Evolutionary conservation across 2,797 vertebrate genomes (phyloP), one percentile per base, ranked within the genome.

Genomic region (Alosa sapidissima): DNA sequence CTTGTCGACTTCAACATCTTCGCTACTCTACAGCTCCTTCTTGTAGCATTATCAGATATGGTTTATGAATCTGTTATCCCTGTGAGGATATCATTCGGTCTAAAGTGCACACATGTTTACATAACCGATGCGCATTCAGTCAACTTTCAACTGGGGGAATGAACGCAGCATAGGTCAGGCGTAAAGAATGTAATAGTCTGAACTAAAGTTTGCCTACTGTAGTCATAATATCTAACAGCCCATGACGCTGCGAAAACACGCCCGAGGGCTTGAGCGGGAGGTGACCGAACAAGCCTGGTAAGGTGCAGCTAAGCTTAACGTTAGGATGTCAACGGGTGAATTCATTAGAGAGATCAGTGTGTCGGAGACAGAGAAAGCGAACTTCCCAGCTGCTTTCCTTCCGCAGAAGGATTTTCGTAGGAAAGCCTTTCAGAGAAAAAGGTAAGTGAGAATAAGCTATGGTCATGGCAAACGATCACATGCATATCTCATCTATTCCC

Each of bases 261-360:
- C 83, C 83, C 33, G 58, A 28, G 33, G 87, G 51, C 4, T 83
- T 81, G 55, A 82, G 41, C 82, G 87, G 86, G 87, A 83, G 86
- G 84, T 68, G 83, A 88, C 87, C 47, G 45, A 88, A 88, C 83
- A 24, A 83, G 83, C 84, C 5, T 62, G 54, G 81, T 84, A 81
- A 85, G 82, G 36, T 81, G 82, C 55, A 58, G 45, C 82, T n/a
- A 60, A 28, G 83, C 65, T 48, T 88, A 41, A 89, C 41, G 85
- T 41, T 78, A 78, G 36, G 41, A 91, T 91, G 90, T 91, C 90
- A 90, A 87, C 85, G 5, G 36, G 72, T 1, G 36, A 78, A 47
- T 47, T 78, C 41, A 78, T 78, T 45, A 72, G 33, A 1, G 60
- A 62, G 60, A 62, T 24, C 28, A 33, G 28, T 47, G 72, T 45